These are phyloP conservation scores for Ceratotherium simum DNA, from an alignment of 2,113 vertebrate genomes.

Conservation along the genomic window DNA sequence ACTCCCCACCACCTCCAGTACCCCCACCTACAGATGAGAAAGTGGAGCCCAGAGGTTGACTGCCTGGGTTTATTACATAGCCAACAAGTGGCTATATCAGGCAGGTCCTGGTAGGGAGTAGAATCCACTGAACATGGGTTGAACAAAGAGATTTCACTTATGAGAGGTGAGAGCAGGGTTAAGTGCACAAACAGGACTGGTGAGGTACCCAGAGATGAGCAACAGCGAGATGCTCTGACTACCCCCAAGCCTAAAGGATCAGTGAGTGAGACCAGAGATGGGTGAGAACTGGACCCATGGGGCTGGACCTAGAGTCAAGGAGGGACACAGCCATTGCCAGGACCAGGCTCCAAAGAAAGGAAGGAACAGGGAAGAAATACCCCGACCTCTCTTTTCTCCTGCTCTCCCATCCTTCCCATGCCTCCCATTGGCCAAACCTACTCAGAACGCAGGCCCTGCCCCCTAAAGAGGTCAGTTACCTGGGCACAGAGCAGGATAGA, in stretches of 20 bases:
- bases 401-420: neutral
- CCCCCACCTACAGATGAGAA: neutral
- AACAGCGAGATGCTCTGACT: neutral
- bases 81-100: neutral
- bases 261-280: neutral
- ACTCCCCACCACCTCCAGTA: too few species aligned
- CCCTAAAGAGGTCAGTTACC: neutral
- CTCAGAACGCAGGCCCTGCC: neutral
- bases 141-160: neutral
- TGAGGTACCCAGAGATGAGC: neutral
- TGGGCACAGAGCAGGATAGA: neutral
- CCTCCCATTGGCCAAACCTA: neutral
- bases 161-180: neutral
- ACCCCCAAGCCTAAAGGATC: neutral
- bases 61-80: neutral
- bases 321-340: neutral
- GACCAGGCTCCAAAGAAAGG: neutral
- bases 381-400: neutral
- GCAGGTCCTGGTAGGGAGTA: neutral
- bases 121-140: neutral
- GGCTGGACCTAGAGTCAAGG: neutral
- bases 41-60: neutral
- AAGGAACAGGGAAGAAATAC: neutral
- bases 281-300: neutral
- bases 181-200: neutral